Percentiles rank a stretch among this genome's conserved stretches.
phyloP scores from a whole-genome alignment of 2,888 invertebrate genomes.

The Daptonema setosum region DNA sequence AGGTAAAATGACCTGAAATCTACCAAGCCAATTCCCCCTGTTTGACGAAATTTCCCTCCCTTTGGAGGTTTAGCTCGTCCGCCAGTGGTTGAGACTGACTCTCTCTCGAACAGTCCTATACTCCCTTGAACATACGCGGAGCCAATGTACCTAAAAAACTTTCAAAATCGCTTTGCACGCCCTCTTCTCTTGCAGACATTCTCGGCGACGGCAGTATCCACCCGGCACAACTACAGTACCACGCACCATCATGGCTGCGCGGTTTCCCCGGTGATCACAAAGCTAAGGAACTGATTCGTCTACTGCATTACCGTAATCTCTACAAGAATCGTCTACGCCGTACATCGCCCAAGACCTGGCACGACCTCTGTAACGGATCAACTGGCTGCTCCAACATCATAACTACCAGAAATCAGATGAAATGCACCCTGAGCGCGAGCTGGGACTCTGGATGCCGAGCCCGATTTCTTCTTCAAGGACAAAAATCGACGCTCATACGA shows the following conservation, averaged over 20 bases:
- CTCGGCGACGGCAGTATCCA: conserved; percentile 59
- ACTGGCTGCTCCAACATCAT: conserved; percentile 22
- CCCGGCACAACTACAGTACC: conserved; percentile 60
- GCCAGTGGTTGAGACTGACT: no score
- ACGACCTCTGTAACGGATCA: conserved; percentile 24
- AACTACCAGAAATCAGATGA: conserved; percentile 27
- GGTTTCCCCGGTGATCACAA: conserved; percentile 47
- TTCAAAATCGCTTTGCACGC: not conserved
- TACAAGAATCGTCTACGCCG: conserved; percentile 10
- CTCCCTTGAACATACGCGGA: not conserved
- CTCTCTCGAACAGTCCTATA: no score
- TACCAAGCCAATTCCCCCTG: no score
- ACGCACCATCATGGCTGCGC: conserved; percentile 66
- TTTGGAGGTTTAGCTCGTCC: no score
- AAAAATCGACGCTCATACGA: conserved; percentile 8
- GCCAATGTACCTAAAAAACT: not conserved
- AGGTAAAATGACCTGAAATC: not conserved
- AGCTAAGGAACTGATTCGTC: conserved; percentile 25
- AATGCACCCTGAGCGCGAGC: conserved; percentile 19
- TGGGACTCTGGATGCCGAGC: conserved; percentile 26
- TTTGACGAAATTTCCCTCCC: no score
- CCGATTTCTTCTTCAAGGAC: conserved; percentile 26
- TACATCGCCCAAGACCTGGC: conserved; percentile 22
- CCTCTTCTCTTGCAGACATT: conserved; percentile 42
- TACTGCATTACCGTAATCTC: conserved; percentile 21